Base-by-base conservation (phyloP, 1,140 invertebrate species). In the Aphaenogaster rudis region DNA sequence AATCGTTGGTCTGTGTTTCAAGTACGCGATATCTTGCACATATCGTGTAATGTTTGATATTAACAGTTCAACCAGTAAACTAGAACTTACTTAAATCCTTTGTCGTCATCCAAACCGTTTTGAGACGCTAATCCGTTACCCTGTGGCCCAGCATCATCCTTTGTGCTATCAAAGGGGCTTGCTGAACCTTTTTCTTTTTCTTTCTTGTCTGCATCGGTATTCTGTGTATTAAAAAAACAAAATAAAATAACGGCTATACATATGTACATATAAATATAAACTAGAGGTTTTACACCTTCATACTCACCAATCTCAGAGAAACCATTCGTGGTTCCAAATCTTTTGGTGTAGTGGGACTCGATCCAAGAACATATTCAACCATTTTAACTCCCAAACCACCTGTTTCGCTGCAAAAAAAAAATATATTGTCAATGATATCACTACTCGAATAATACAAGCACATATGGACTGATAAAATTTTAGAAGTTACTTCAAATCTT, bases 321-420 rank as follows among this genome's bases (percentile, higher is more conserved):
- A 97, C 96, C 96, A 98, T 97, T 86, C 97, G 96, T 39, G 97
- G 96, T 92, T 98, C 98, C 86, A 97, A 91, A 87, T 96, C 96
- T 86, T 95, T 95, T n/a, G 96, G 96, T 80, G 96, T 97, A 57
- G 98, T 99, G 11, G 99, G 98, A 69, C 98, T 99, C 79, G 98
- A 98, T 79, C 98, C 97, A 86, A 99, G 96, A 63, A 99, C 98
- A 94, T 99, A 99, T 95, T 99, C 99, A n/a, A 99, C 99, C 98
- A 99, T 99, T 96, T 99, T 99, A 76, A 99, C 98, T 78, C 98
- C 98, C 76, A 99, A 97, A 48, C 98, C 98, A 79, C 97, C 97
- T 86, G 97, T 98, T 91, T 97, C 97, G 84, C 95, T 95, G 91
- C 15, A 93, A 94, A 81, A 86, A 78, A 28, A 77, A 64, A 33